Evolutionary conservation across 2,888 invertebrate species (phyloP).

Genomic region (Dicyrtoma fusca): DNA sequence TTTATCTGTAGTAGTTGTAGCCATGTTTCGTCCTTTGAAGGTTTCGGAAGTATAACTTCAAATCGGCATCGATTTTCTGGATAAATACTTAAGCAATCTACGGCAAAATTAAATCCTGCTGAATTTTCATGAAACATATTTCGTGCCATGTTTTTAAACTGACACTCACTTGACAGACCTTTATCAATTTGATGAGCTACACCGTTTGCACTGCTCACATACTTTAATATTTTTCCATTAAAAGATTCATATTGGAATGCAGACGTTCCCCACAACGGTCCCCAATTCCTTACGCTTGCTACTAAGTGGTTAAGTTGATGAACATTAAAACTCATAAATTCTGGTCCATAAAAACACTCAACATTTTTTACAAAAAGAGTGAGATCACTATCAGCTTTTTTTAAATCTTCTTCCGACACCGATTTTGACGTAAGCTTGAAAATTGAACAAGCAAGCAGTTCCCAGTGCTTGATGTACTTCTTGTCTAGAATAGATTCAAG

Average conservation of each 20-base stretch:
- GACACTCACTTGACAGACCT: no score
- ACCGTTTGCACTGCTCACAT: neutral
- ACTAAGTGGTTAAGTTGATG: constrained; percentile 39
- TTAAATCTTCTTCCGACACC: neutral
- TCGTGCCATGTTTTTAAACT: no score
- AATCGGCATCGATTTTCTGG: no score
- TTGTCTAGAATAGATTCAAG: constrained; percentile 35
- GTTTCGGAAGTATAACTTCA: no score
- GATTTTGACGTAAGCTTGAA: neutral
- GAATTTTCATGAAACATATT: no score
- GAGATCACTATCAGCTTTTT: neutral
- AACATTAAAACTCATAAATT: constrained; percentile 37
- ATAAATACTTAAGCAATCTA: no score
- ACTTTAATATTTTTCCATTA: constrained; percentile 35
- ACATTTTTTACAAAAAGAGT: constrained; percentile 21
- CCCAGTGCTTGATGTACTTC: constrained; percentile 33
- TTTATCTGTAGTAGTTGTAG: no score
- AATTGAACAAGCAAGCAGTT: constrained; percentile 20
- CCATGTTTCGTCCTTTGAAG: no score
- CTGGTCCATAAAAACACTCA: constrained; percentile 34
- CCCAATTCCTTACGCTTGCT: constrained; percentile 44
- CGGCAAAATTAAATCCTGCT: no score
- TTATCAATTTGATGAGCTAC: no score
- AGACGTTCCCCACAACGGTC: constrained; percentile 42
- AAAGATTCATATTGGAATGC: constrained; percentile 43